phyloP scores from a whole-genome alignment of 2,888 invertebrate species.

The Luperina nickerlii region DNA sequence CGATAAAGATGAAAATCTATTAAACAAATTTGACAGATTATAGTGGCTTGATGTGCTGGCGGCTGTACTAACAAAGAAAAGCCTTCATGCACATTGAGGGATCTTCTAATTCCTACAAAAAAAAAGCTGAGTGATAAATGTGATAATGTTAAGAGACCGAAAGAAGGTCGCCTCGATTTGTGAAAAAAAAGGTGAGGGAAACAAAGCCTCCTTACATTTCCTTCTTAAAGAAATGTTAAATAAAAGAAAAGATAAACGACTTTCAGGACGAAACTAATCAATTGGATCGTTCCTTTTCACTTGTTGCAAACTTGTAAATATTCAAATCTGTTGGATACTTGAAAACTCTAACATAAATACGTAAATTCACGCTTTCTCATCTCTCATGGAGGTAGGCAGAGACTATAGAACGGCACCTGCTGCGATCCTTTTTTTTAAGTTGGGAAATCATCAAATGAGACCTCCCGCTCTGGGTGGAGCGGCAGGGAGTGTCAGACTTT shows the following conservation, averaged over 20 bases:
- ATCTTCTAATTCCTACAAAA: constrained; percentile 34
- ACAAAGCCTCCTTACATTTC: constrained; percentile 7
- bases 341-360: not conserved
- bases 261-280: constrained; percentile 17
- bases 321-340: not conserved
- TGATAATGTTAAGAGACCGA: not conserved
- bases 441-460: too few relatives aligned
- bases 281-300: constrained; percentile 11
- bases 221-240: constrained; percentile 15
- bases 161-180: constrained; percentile 38
- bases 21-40: too few relatives aligned
- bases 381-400: not conserved
- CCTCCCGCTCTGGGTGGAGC: too few relatives aligned
- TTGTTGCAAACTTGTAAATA: not conserved
- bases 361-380: not conserved
- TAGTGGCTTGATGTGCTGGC: too few relatives aligned
- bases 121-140: not conserved
- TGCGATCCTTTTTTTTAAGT: not conserved
- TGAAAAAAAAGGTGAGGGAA: constrained; percentile 44
- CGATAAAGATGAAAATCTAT: too few relatives aligned
- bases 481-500: too few relatives aligned
- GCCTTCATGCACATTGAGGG: not conserved
- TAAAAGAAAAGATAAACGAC: constrained; percentile 34
- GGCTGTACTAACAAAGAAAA: not conserved
- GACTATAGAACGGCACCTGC: not conserved